These are phyloP conservation scores for Eptatretus burgeri DNA, from an alignment of 2,113 vertebrate species.

Conservation along the genomic window DNA sequence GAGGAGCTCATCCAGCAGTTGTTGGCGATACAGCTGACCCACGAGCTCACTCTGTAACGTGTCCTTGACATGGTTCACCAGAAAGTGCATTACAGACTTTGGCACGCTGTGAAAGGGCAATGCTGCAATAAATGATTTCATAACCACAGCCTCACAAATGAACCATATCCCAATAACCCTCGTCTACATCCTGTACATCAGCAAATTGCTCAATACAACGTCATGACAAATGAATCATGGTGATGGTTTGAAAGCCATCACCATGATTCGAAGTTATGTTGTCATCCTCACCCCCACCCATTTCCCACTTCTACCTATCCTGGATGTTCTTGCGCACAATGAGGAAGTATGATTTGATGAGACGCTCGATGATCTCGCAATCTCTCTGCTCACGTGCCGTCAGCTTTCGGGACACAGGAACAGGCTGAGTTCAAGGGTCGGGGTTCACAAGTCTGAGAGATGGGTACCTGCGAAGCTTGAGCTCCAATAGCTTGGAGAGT, in stretches of 20 bases:
- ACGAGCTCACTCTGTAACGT: constrained; percentile 90
- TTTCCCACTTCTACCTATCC: constrained; percentile 33
- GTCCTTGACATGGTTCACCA: constrained; percentile 93
- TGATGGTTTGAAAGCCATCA: too few relatives aligned
- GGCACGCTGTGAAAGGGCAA: constrained; percentile 40
- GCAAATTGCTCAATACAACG: too few relatives aligned
- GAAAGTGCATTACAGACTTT: constrained; percentile 96
- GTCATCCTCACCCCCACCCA: too few relatives aligned
- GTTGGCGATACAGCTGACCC: constrained; percentile 67
- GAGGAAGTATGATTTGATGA: constrained; percentile 93
- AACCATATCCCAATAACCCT: too few relatives aligned
- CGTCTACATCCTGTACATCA: too few relatives aligned
- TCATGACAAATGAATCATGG: too few relatives aligned
- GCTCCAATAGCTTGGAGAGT: too few relatives aligned
- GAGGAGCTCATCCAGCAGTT: constrained; percentile 57
- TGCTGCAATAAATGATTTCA: background rate
- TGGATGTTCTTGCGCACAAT: constrained; percentile 98
- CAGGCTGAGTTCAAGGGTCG: constrained; percentile 26
- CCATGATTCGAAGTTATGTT: too few relatives aligned
- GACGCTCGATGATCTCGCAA: constrained; percentile 85
- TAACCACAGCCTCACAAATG: too few relatives aligned
- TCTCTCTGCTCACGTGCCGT: constrained; percentile 81
- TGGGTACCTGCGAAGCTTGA: too few relatives aligned
- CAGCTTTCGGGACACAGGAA: constrained; percentile 73
- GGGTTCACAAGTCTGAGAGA: background rate